Base-by-base conservation (phyloP, 2,888 invertebrate species). In the Tipula confusa region DNA sequence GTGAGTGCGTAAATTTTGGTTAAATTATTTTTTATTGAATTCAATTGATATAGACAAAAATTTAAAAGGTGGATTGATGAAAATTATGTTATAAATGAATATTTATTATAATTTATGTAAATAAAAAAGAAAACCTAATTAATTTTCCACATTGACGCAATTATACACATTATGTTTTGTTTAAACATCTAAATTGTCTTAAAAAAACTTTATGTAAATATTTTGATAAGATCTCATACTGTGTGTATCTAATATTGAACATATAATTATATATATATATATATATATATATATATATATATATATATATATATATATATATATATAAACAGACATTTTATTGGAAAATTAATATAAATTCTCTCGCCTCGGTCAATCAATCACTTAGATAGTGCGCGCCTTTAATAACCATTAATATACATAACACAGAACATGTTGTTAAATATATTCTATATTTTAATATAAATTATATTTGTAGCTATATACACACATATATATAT, bases 151-250 rank as follows among this genome's bases (percentile, higher is more conserved):
- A 64, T 24, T 9, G 64, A 24, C 24, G 64, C 64, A 64, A 64
- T 64, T 64, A 31, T 31, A 31, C 31, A 64, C 64, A 64, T 24
- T 18, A 9, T 24, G 18, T 64, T 64, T 64, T 18, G 18, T 64
- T 43, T 64, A 64, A 64, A 64, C 64, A 64, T 24, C 64, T 64
- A 64, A 64, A 64, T 64, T 64, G 64, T 64, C 64, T 64, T 43
- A n/a, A 43, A 43, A 7, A 43, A 24, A n/a, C n/a, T 64, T 2
- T 24, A 0, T 11, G 24, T 64, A 64, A 64, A 64, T 64, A 64
- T 64, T 64, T 64, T 24, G 64, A 64, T 64, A 64, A 24, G 64
- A 64, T 64, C 64, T 64, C 64, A 64, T 2, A 64, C 64, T 64
- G 64, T n/a, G 43, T 43, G 43, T 15, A 15, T 43, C 15, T 15